Conservation (phyloP, 2,888 invertebrate species). For the Doris montereyensis region DNA sequence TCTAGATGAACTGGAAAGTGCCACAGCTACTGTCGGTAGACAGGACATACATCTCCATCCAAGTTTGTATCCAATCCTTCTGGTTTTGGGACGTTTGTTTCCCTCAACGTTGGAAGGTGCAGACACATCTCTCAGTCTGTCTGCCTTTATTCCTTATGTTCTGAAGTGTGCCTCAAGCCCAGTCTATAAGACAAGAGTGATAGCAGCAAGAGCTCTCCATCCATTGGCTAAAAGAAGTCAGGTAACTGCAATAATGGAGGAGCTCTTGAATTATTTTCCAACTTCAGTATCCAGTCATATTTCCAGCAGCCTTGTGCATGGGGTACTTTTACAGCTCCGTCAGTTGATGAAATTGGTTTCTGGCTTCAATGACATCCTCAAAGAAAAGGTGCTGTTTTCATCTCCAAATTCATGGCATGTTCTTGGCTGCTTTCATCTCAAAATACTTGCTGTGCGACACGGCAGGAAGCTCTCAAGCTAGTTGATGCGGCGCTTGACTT, state of each 20-base stretch:
- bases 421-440: constrained; percentile 45
- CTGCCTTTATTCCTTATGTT: constrained; percentile 80
- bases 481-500: constrained; percentile 15
- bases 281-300: constrained; percentile 51
- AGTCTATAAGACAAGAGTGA: constrained; percentile 80
- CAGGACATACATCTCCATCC: constrained; percentile 73
- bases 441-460: constrained; percentile 32
- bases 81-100: constrained; percentile 85
- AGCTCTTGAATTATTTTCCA: constrained; percentile 71
- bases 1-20: constrained; percentile 73
- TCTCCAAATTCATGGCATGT: constrained; percentile 38
- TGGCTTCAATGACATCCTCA: constrained; percentile 26
- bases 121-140: constrained; percentile 80
- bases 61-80: constrained; percentile 83
- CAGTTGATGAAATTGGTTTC: constrained; percentile 46
- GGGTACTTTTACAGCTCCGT: constrained; percentile 64
- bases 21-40: constrained; percentile 56
- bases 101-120: constrained; percentile 83
- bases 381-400: constrained; percentile 34
- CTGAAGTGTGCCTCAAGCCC: constrained; percentile 79
- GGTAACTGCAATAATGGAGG: constrained; percentile 60
- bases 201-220: constrained; percentile 82
- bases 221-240: constrained; percentile 76
- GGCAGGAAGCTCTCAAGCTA: constrained; percentile 15
- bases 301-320: constrained; percentile 79